A percentile compares a stretch with the other conserved stretches of the same genome.
These are phyloP conservation scores for Pammene fasciana DNA, from an alignment of 2,888 invertebrate species.

Conservation along the genomic window DNA sequence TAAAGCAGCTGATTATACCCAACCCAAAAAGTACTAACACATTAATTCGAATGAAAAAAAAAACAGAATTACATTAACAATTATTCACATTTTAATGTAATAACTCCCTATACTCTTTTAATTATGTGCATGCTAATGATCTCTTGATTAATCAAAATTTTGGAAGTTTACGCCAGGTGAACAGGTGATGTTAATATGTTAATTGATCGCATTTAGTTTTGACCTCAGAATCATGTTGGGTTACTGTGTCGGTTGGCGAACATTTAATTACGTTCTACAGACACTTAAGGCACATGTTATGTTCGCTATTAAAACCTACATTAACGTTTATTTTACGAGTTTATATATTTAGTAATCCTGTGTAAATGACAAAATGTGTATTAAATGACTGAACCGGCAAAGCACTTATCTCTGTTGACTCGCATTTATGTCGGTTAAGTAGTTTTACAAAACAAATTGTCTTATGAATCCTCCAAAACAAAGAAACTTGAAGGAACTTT, in stretches of 20 bases:
- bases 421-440: constrained; percentile 45
- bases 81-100: constrained; percentile 24
- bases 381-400: constrained; percentile 40
- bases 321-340: neutral
- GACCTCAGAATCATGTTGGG: constrained; percentile 45
- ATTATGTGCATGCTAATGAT: constrained; percentile 37
- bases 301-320: neutral
- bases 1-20: constrained; percentile 43
- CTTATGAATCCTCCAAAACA: constrained; percentile 16
- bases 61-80: neutral
- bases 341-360: neutral
- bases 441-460: constrained; percentile 42
- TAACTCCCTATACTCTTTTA: constrained; percentile 9
- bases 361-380: neutral
- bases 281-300: neutral
- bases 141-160: constrained; percentile 34
- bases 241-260: constrained; percentile 10
- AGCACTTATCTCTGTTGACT: constrained; percentile 46
- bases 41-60: neutral
- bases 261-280: constrained; percentile 5
- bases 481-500: neutral
- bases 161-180: constrained; percentile 39
- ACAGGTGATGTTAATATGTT: constrained; percentile 37
- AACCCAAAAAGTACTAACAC: constrained; percentile 5
- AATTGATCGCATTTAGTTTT: constrained; percentile 35